A percentile compares a stretch with the other conserved stretches of the same genome.
Conservation (phyloP, 2,797 vertebrate species). For the Dermochelys coriacea region DNA sequence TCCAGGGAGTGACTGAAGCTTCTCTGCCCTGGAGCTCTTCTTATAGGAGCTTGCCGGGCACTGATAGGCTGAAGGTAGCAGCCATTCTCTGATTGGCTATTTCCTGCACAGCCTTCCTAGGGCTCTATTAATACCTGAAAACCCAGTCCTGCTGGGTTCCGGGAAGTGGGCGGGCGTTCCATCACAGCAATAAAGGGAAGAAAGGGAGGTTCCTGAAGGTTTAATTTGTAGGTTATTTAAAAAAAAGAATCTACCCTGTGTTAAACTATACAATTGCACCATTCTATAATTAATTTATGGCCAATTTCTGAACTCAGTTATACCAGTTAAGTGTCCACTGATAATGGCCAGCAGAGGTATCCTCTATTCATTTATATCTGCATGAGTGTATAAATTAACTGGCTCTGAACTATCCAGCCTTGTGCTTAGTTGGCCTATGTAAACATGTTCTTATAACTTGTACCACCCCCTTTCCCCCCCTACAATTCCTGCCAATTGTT, state of each 20-base stretch:
- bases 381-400: neutral
- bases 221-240: neutral
- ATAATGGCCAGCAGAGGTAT: neutral
- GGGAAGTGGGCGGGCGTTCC: too few species aligned
- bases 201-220: neutral
- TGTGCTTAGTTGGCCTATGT: too few species aligned
- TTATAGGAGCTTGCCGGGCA: too few species aligned
- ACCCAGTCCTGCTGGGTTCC: too few species aligned
- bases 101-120: too few species aligned
- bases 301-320: neutral
- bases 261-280: neutral
- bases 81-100: too few species aligned
- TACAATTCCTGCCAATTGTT: neutral
- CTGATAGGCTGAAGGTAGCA: too few species aligned
- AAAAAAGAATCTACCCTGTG: neutral
- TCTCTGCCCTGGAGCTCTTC: too few species aligned
- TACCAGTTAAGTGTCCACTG: neutral
- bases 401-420: too few species aligned
- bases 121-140: too few species aligned
- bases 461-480: neutral
- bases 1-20: too few species aligned
- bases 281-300: neutral
- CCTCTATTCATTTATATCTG: neutral
- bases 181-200: neutral
- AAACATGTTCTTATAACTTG: neutral